Percentiles rank a stretch among this genome's conserved stretches.
These are phyloP conservation scores for Syngnathus rostellatus DNA, from an alignment of 2,797 vertebrate species.

Conservation along the genomic window DNA sequence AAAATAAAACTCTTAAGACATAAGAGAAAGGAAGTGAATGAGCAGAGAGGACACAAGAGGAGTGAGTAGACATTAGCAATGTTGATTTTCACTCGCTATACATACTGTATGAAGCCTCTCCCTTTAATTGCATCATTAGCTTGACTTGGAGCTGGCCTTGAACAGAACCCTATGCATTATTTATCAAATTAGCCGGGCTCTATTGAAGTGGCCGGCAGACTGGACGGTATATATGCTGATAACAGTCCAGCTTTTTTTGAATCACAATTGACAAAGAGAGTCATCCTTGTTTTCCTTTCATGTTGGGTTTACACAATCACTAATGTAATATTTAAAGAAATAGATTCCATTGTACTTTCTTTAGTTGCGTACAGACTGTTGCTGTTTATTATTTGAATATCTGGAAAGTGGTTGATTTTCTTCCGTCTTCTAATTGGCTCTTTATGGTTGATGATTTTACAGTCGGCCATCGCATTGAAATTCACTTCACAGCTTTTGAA, in stretches of 20 bases:
- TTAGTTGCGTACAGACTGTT: background rate
- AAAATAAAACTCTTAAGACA: background rate
- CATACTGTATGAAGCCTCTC: constrained; percentile 2
- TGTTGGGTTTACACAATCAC: background rate
- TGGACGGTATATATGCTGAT: constrained; percentile 12
- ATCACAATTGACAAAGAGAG: constrained; percentile 10
- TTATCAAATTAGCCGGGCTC: constrained; percentile 41
- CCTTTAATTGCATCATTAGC: constrained; percentile 25
- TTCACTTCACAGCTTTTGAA: background rate
- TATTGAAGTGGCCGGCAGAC: constrained; percentile 19
- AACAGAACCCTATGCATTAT: constrained; percentile 43
- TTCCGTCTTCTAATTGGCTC: background rate
- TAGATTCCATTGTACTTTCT: background rate
- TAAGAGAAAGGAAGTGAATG: background rate
- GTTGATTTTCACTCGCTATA: background rate
- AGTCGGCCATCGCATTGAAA: background rate
- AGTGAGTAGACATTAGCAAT: background rate
- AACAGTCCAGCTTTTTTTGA: constrained; percentile 10
- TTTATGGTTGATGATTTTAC: background rate
- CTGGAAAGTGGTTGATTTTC: background rate
- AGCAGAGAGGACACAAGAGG: background rate
- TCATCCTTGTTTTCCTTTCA: background rate
- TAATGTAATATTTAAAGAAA: background rate
- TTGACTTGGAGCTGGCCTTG: constrained; percentile 29
- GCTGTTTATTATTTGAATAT: background rate